Conservation (phyloP, 1,140 invertebrate species). For the Ephestia elutella region DNA sequence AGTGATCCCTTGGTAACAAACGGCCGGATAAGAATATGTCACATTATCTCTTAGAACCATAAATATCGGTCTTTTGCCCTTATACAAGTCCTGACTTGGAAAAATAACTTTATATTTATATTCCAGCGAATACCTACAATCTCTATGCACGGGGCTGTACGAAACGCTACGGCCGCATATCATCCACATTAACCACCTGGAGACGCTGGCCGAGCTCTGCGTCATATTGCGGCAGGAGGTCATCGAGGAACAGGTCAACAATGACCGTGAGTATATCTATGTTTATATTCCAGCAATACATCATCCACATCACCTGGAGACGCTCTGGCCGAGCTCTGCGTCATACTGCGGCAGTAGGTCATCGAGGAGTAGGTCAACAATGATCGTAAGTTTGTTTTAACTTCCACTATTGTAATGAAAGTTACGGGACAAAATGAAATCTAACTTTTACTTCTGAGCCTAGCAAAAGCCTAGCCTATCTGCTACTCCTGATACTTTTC, state of each 20-base stretch:
- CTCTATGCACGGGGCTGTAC: slow-evolving; percentile 92
- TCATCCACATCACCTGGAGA: slow-evolving; percentile 84
- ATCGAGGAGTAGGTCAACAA: slow-evolving; percentile 93
- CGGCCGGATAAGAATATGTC: too few relatives aligned
- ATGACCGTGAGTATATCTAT: slow-evolving; percentile 79
- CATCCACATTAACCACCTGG: slow-evolving; percentile 97
- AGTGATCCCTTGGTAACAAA: too few relatives aligned
- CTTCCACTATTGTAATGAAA: too few relatives aligned
- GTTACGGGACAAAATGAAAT: too few relatives aligned
- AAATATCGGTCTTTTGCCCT: too few relatives aligned
- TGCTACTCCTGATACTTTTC: too few relatives aligned
- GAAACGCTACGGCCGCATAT: slow-evolving; percentile 95
- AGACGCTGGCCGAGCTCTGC: slow-evolving; percentile 97
- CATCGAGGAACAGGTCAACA: slow-evolving; percentile 93
- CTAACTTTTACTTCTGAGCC: too few relatives aligned
- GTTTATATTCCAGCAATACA: not conserved
- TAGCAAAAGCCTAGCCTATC: too few relatives aligned
- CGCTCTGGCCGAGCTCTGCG: slow-evolving; percentile 96
- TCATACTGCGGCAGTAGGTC: slow-evolving; percentile 95
- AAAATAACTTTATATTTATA: too few relatives aligned
- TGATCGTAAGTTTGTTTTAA: slow-evolving; percentile 86
- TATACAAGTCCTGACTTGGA: too few relatives aligned
- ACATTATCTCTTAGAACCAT: too few relatives aligned
- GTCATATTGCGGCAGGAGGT: slow-evolving; percentile 95
- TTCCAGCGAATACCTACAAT: slow-evolving; percentile 87